phyloP scores from a whole-genome alignment of 64 coral and sea anemone species.

The Orbicella faveolata region DNA sequence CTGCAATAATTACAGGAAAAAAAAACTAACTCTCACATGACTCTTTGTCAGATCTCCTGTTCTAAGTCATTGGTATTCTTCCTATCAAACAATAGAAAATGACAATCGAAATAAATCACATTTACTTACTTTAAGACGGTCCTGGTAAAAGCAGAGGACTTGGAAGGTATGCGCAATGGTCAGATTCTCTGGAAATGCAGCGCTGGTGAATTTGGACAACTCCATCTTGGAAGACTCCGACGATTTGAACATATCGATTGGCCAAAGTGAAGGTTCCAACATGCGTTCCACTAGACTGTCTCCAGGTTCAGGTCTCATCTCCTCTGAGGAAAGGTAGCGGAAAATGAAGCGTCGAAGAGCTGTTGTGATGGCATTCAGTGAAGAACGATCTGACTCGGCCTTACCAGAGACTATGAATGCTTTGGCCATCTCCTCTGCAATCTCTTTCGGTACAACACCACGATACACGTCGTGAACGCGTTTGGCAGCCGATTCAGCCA shows the following conservation, averaged over 20 bases:
- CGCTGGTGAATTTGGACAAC: neutral
- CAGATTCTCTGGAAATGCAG: constrained; percentile 14
- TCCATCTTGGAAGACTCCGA: neutral
- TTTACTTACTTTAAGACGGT: constrained; percentile 19
- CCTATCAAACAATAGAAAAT: neutral
- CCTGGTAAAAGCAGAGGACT: constrained; percentile 29
- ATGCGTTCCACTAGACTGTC: constrained; percentile 40
- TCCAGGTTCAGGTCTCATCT: constrained; percentile 69
- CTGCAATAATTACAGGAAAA: no score
- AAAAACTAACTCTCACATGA: no score
- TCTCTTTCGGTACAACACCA: constrained; percentile 41
- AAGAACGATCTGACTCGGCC: neutral
- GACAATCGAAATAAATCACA: neutral
- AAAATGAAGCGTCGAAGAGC: constrained; percentile 89
- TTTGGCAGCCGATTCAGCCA: constrained; percentile 77
- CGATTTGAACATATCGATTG: constrained; percentile 35
- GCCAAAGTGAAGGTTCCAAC: constrained; percentile 83
- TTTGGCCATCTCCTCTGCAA: constrained; percentile 31
- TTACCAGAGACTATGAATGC: constrained; percentile 16
- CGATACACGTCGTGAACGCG: constrained; percentile 64
- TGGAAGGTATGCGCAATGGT: constrained; percentile 36
- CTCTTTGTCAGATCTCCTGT: neutral
- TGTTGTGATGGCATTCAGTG: constrained; percentile 48
- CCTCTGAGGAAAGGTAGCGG: constrained; percentile 80
- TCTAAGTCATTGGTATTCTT: neutral